Evolutionary conservation across 2,797 vertebrate genomes (phyloP).

Genomic region (Helarctos malayanus): DNA sequence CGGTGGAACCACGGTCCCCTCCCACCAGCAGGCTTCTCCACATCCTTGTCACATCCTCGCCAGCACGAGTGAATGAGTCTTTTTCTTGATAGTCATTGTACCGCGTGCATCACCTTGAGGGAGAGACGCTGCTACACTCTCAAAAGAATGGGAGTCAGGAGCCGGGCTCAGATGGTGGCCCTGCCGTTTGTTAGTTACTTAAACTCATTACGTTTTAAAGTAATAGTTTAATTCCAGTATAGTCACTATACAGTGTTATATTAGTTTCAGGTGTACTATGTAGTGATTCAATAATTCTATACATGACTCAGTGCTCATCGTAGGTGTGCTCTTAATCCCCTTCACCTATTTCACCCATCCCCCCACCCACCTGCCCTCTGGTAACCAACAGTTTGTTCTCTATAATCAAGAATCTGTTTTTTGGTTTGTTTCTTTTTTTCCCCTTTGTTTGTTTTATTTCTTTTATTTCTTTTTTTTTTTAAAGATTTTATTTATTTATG

Average conservation of each 20-base stretch:
- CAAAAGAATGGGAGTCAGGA: not conserved
- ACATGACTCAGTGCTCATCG: not conserved
- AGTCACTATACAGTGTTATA: not conserved
- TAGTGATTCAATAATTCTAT: not conserved
- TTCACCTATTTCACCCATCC: not conserved
- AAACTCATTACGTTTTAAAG: not conserved
- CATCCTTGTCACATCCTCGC: not conserved
- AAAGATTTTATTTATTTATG: too few species aligned
- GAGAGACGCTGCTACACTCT: too few species aligned
- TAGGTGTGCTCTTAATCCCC: not conserved
- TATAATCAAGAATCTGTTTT: not conserved
- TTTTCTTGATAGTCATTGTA: rapidly evolving
- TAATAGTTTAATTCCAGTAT: not conserved
- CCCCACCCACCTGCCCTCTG: not conserved
- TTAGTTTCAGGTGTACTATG: not conserved
- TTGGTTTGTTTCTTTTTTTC: not conserved
- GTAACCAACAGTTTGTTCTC: not conserved
- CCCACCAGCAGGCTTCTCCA: rapidly evolving
- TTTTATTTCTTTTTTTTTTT: too few species aligned
- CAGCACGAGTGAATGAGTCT: rapidly evolving
- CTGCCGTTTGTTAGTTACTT: not conserved
- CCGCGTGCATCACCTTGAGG: too few species aligned
- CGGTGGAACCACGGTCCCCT: rapidly evolving
- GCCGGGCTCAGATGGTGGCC: too few species aligned
- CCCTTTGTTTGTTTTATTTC: not conserved